Conservation (phyloP, 2,113 vertebrate species). For the Diphyllodes magnificus region DNA sequence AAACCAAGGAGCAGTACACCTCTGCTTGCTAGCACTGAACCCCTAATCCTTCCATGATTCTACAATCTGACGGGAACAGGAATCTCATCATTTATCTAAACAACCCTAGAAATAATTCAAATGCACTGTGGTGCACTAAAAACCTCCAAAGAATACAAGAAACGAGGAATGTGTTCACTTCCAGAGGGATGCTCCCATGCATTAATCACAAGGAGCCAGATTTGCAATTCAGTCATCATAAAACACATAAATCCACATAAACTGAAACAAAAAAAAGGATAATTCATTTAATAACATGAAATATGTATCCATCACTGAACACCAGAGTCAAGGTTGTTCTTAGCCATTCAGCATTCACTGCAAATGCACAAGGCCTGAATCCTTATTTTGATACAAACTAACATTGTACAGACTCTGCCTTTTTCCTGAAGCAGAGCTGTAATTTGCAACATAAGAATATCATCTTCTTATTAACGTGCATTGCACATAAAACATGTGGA, state of each 20-base stretch:
- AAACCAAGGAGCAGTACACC: background rate
- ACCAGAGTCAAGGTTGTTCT: background rate
- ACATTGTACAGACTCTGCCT: background rate
- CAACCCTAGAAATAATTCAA: background rate
- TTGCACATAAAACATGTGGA: background rate
- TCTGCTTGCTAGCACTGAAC: background rate
- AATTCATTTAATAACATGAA: background rate
- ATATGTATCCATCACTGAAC: background rate
- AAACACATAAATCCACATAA: background rate
- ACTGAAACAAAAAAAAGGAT: background rate
- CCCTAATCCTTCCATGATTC: background rate
- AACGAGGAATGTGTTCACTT: background rate
- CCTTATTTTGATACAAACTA: background rate
- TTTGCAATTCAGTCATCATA: background rate
- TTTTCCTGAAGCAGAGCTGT: background rate
- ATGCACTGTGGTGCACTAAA: background rate
- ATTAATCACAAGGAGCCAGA: background rate
- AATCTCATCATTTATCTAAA: background rate
- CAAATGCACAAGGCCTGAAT: background rate
- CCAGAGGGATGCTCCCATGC: background rate
- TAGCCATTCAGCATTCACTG: background rate
- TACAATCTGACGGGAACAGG: background rate
- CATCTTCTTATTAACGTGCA: background rate
- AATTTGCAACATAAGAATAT: background rate
- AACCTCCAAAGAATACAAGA: background rate